Conservation (phyloP, 2,113 vertebrate genomes). For the Plecturocebus donacophilus region DNA sequence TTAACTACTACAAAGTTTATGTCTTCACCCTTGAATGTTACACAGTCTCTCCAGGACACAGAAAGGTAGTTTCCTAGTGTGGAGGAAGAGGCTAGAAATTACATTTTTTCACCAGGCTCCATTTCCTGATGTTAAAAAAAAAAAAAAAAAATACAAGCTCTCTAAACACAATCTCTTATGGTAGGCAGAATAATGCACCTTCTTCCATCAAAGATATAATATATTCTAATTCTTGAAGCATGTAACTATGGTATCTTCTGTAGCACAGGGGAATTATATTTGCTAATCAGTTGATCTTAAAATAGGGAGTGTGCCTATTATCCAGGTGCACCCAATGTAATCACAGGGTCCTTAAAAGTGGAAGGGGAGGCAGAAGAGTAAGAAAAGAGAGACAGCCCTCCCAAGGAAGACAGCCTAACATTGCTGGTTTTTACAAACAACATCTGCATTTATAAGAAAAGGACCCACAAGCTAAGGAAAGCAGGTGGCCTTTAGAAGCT, state of each 20-base stretch:
- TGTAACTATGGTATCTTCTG: background rate
- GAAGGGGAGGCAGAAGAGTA: background rate
- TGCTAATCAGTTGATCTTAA: background rate
- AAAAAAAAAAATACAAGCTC: background rate
- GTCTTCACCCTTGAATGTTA: background rate
- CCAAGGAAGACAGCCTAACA: background rate
- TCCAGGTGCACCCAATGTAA: background rate
- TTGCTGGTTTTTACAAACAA: background rate
- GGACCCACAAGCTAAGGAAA: background rate
- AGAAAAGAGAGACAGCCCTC: background rate
- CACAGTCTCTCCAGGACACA: background rate
- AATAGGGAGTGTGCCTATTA: background rate
- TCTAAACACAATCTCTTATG: background rate
- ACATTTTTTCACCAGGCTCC: background rate
- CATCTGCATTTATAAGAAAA: background rate
- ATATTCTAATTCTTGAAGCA: background rate
- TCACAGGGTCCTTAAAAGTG: background rate
- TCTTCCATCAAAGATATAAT: background rate
- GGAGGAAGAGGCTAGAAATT: background rate
- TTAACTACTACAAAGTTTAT: background rate
- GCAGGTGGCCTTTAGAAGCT: background rate
- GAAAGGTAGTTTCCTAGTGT: background rate
- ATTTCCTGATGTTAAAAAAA: background rate
- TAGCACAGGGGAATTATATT: background rate
- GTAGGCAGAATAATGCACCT: background rate